phyloP scores from a whole-genome alignment of 1,140 invertebrate species.

The Drosophila repletoides region DNA sequence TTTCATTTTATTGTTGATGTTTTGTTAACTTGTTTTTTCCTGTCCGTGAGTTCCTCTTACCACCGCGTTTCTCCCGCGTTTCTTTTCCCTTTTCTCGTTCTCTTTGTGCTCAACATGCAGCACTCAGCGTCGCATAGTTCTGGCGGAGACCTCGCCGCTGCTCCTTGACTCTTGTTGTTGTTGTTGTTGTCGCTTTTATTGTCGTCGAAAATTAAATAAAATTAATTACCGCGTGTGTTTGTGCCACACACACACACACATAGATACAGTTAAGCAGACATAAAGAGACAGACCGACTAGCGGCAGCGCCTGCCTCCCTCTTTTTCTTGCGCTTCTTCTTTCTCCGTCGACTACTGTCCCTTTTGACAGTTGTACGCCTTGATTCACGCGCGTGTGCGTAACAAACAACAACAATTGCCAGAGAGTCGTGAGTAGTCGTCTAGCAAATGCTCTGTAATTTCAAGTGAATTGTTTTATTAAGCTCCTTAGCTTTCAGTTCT shows the following conservation, averaged over 20 bases:
- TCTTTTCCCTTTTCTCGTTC: conserved; percentile 1
- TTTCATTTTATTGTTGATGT: conserved; percentile 65
- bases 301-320: not conserved
- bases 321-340: not conserved
- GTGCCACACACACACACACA: conserved; percentile 31
- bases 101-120: conserved; percentile 19
- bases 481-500: too few species aligned
- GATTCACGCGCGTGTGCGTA: conserved; percentile 68
- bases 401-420: conserved; percentile 27
- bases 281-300: not conserved
- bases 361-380: conserved; percentile 35
- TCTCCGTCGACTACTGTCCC: conserved; percentile 8
- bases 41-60: conserved; percentile 31
- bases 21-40: conserved; percentile 79
- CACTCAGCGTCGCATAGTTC: conserved; percentile 21
- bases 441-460: not conserved
- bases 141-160: conserved; percentile 1
- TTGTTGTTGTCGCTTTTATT: conserved; percentile 68
- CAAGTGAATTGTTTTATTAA: too few species aligned
- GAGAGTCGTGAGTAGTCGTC: conserved; percentile 29
- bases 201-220: conserved; percentile 80
- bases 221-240: conserved; percentile 75
- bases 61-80: not conserved
- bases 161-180: conserved; percentile 36
- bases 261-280: not conserved